Base-by-base conservation (phyloP, 2,888 invertebrate genomes). In the Drosophila borealis region DNA sequence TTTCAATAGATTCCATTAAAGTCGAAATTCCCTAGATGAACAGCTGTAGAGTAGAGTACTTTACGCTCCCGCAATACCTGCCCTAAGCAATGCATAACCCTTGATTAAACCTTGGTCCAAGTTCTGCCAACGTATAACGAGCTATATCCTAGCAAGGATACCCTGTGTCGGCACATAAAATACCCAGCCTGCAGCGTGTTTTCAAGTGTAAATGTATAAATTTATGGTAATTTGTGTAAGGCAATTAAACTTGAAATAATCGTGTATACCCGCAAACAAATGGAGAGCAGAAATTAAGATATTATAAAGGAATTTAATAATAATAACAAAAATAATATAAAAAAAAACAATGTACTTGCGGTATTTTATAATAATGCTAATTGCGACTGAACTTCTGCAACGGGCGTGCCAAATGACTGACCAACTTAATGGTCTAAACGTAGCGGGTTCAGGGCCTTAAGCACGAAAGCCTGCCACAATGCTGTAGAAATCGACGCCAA, bases 401-500 rank as follows among this genome's bases (percentile, higher is more conserved):
- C 67, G 69, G 70, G 79, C 80, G 82, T 83, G 86, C 83, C 86
- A 82, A 70, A 45, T 74, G 86, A 76, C 72, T 82, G 84, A 86
- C 73, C 87, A 76, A 77, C 69, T 86, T 86, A 83, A 83, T 78
- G 70, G 87, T 60, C 21, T 51, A 53, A 21, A 19, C 17, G n/a
- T 49, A 59, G 45, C 71, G 64, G 62, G 37, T 29, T 62, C 41
- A 13, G 25, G 55, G 37, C 54, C 42, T 49, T 34, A 21, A 36
- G 34, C 69, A 69, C 69, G 69, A 69, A 69, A 48, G 68, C 49
- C 68, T 21, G 21, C 13, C 10, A n/a, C 33, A 55, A 45, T 9
- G 45, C 19, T 33, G 14, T 19, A 17, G 50, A 64, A 60, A 55
- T 61, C 25, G 33, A 66, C 37, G 29, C 29, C 29, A 29, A 25